These are phyloP conservation scores for Fregetta grallaria DNA, from an alignment of 2,113 vertebrate species.

Conservation along the genomic window DNA sequence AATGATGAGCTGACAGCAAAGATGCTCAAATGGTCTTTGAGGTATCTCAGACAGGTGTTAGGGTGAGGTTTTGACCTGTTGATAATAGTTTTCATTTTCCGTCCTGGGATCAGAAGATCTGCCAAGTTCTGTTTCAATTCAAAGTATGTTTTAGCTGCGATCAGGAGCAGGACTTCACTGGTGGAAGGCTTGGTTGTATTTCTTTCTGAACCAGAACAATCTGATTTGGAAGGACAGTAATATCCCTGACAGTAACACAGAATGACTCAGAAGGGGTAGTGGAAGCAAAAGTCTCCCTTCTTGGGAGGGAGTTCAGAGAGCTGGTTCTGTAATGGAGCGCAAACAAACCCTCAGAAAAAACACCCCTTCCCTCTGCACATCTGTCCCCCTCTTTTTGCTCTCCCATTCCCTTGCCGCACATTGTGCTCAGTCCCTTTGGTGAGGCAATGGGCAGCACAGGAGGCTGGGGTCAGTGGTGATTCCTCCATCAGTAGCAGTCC, in stretches of 20 bases:
- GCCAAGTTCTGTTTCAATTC: not conserved
- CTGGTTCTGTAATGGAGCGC: not conserved
- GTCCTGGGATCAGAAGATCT: not conserved
- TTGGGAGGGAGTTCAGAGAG: not conserved
- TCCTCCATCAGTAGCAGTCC: not conserved
- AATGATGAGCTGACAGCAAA: not conserved
- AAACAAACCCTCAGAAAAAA: not conserved
- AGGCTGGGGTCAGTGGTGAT: not conserved
- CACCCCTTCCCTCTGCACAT: not conserved
- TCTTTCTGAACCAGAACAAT: not conserved
- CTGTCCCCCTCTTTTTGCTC: not conserved
- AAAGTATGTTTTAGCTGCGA: not conserved
- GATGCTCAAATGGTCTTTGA: not conserved
- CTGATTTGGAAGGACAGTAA: not conserved
- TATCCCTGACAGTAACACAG: not conserved
- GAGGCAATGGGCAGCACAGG: not conserved
- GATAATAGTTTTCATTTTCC: not conserved
- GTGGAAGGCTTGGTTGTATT: not conserved
- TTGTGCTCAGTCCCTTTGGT: not conserved
- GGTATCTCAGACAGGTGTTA: not conserved
- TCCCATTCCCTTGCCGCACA: accelerated
- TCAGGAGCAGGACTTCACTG: not conserved
- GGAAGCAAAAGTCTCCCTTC: not conserved
- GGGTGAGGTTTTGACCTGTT: not conserved
- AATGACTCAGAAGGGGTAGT: not conserved